Evolutionary conservation across 2,797 vertebrate species (phyloP), one percentile per base, ranked within the genome.

Genomic region (Manis pentadactyla): DNA sequence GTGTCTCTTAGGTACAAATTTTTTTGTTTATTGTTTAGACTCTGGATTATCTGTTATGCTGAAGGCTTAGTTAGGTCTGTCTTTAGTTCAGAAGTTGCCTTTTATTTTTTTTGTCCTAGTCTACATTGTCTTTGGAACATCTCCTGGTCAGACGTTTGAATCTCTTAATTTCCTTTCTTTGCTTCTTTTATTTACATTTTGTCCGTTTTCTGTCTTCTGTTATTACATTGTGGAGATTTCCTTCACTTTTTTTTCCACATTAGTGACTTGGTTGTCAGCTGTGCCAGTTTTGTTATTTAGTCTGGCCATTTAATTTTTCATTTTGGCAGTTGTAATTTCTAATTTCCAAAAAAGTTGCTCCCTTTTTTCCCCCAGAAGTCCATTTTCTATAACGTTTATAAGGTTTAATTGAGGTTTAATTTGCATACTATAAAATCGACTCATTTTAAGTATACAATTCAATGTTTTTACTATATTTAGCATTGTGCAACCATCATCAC

Each of bases 271-370:
- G 34, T 92, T 34, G 39, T 89, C 7, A 83, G 5, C 59, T 29
- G 49, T 77, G 34, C 31, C 42, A 68, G 9, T 68, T 95, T 93
- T 83, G 5, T 75, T 79, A 68, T 75, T 92, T 93, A 83, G 46
- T 42, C 46, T 88, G 49, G 21, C 42, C n/a, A 63, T 74, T 87
- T 51, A 59, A 31, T 51, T 74, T 87, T 88, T 84, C 34, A 88
- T 79, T 88, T 81, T 68, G 37, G 29, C 57, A 84, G 2, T 91
- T 69, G 12, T 63, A 59, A 46, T 61, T 88, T 93, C n/a, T 93
- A 37, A 59, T 84, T 79, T 84, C 19, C 2, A 83, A 87, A 37
- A 77, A 31, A 77, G 12, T 51, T 23, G 82, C 46, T 85, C 57
- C 18, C 15, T 29, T 59, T 49, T n/a, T 11, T 14, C 3, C 25